Percentiles rank a stretch among this genome's conserved stretches.
Conservation (phyloP, 2,888 invertebrate species). For the Serrognathus titanus region DNA sequence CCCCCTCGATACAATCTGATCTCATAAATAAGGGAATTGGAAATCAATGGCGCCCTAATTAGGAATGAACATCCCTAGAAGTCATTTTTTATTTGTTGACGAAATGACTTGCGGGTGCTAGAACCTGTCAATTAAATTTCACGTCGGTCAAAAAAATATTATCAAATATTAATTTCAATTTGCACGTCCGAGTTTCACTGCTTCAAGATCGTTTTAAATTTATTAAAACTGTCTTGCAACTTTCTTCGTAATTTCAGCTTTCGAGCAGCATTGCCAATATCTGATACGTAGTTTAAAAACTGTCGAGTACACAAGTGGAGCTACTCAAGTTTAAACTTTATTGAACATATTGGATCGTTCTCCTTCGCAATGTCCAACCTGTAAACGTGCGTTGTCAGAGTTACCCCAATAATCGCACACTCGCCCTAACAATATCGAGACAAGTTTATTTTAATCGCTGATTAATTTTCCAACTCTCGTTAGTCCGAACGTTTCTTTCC, state of each 20-base stretch:
- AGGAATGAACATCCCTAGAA: too few relatives aligned
- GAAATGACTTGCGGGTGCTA: too few relatives aligned
- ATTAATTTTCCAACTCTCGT: too few relatives aligned
- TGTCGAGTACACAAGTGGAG: conserved; percentile 16
- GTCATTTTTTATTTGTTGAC: too few relatives aligned
- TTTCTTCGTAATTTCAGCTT: conserved; percentile 6
- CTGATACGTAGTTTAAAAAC: conserved; percentile 8
- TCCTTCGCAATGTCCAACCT: conserved; percentile 21
- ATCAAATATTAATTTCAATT: too few relatives aligned
- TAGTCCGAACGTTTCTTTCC: too few relatives aligned
- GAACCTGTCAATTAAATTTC: too few relatives aligned
- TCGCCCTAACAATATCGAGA: background rate
- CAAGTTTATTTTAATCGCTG: background rate
- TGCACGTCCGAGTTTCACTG: too few relatives aligned
- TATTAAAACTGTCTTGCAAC: too few relatives aligned
- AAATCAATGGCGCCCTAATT: too few relatives aligned
- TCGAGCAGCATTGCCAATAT: conserved; percentile 8
- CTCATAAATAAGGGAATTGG: background rate
- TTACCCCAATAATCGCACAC: conserved; percentile 13
- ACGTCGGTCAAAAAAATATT: too few relatives aligned
- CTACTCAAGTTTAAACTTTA: conserved; percentile 26
- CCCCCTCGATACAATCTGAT: background rate
- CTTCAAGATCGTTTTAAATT: too few relatives aligned
- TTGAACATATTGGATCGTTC: conserved; percentile 28
- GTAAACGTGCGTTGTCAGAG: conserved; percentile 11